These are phyloP conservation scores for Alethe castanea DNA, from an alignment of 2,113 vertebrate species.

Conservation along the genomic window DNA sequence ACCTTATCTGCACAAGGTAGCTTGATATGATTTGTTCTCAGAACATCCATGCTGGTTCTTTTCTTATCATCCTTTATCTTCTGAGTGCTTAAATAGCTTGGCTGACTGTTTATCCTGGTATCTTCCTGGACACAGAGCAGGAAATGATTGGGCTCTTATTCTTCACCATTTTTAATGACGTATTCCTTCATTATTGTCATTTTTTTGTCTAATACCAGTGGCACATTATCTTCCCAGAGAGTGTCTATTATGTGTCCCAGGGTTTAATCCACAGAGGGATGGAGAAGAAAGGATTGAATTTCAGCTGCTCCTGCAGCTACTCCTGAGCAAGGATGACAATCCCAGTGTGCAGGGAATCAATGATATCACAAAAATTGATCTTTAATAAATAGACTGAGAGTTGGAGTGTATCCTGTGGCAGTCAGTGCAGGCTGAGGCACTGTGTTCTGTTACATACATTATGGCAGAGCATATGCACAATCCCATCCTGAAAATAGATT, in stretches of 20 bases:
- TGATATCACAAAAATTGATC: slow-evolving; percentile 2
- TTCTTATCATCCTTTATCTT: neutral
- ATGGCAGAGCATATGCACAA: neutral
- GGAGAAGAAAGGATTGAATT: neutral
- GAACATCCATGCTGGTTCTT: neutral
- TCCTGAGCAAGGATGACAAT: neutral
- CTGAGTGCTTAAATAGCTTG: neutral
- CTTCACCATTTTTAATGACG: neutral
- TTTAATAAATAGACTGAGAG: neutral
- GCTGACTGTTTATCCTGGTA: neutral
- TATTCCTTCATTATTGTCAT: neutral
- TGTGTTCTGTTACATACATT: neutral
- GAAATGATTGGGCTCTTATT: neutral
- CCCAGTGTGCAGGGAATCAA: neutral
- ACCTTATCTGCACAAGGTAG: neutral
- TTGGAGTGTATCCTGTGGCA: neutral
- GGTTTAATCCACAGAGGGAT: neutral
- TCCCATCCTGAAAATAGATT: neutral
- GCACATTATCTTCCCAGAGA: neutral
- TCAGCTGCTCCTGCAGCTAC: neutral
- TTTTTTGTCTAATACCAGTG: neutral
- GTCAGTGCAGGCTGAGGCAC: neutral
- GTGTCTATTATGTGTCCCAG: neutral
- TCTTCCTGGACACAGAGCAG: neutral
- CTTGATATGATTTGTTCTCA: neutral